Evolutionary conservation across 2,888 invertebrate genomes (phyloP), one percentile per base, ranked within the genome.

Genomic region (Suillia variegata): DNA sequence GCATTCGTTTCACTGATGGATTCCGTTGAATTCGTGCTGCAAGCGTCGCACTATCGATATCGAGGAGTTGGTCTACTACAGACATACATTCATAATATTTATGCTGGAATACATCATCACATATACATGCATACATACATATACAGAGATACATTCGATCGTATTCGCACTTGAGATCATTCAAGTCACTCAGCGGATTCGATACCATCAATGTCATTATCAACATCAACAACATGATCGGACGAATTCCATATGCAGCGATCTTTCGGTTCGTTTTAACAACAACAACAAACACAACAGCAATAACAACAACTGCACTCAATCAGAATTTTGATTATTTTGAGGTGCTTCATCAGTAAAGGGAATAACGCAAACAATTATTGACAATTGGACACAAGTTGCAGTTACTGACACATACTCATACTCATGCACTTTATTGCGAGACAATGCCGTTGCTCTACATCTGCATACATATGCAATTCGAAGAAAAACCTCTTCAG

Each of bases 191-290:
- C 74, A 68, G 67, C 53, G 60, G 63, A 70, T 67, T 74, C 74
- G 67, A 74, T 73, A 70, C 73, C 73, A 70, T 73, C 73, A 75
- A 71, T 75, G 77, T 75, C 75, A 75, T 77, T 77, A 74, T 75
- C 74, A 75, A 77, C 75, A 77, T 75, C 75, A 73, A 73, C 71
- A 77, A 71, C 76, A 67, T 77, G 77, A 76, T 75, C 71, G 68
- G 70, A 77, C 75, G 66, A 67, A 65, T 70, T 66, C 64, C 31
- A 57, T n/a, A n/a, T n/a, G 59, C 59, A 59, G 59, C 58, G 49
- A 8, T 13, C 8, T n/a, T 6, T n/a, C 13, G 8, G 38, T 45
- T 8, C 13, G 18, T 45, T 3, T 20, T 45, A 18, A 18, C 18
- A 3, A 13, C 45, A 18, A 13, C 45, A 45, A 8, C n/a, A 12